Evolutionary conservation across 30 jellyfish, hydroid and myxozoan species (phyloP).

Genomic region (Aurelia coerulea): DNA sequence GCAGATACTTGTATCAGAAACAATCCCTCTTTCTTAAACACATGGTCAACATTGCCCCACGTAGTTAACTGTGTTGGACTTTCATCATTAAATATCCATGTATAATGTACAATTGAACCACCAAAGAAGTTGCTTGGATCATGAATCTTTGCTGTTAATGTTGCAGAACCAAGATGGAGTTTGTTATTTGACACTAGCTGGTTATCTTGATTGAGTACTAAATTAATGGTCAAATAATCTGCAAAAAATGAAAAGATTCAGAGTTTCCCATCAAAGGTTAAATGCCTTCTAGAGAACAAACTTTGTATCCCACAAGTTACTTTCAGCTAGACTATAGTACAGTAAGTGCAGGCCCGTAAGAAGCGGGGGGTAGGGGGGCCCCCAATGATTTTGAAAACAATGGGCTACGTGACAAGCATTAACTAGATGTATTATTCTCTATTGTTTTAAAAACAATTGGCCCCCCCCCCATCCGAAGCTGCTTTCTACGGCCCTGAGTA

Average conservation of each 20-base stretch:
- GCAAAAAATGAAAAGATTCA: not conserved
- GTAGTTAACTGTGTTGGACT: conserved; percentile 23
- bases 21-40: conserved; percentile 42
- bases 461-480: no score
- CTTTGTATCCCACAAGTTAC: no score
- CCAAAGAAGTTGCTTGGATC: conserved; percentile 53
- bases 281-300: no score
- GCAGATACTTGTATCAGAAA: conserved; percentile 43
- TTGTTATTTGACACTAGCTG: conserved; percentile 7
- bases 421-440: no score
- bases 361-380: no score
- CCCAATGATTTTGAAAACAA: no score
- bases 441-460: no score
- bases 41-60: conserved; percentile 4
- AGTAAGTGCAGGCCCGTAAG: no score
- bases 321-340: no score
- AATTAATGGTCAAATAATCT: conserved; percentile 28
- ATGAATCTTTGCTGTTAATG: conserved; percentile 37
- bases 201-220: conserved; percentile 12
- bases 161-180: conserved; percentile 23
- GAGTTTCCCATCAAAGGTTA: no score
- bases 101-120: conserved; percentile 11
- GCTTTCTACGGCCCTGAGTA: no score
- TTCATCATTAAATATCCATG: conserved; percentile 57
- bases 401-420: no score